phyloP scores from a whole-genome alignment of 2,888 invertebrate species.

The Antheraea yamamai region DNA sequence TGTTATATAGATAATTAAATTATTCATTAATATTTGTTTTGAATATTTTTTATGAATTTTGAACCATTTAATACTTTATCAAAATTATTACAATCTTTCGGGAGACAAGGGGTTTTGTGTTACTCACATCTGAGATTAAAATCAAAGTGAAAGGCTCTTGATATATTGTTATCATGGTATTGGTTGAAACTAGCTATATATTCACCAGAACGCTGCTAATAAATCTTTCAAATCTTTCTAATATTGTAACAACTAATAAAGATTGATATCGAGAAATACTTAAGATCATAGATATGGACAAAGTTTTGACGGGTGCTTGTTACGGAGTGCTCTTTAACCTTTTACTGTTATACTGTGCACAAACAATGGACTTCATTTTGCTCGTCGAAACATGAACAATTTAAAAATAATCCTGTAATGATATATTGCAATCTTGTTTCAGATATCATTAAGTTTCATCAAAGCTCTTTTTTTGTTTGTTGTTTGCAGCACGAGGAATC shows the following conservation, averaged over 20 bases:
- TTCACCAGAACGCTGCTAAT: slow-evolving; percentile 27
- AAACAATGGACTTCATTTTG: slow-evolving; percentile 50
- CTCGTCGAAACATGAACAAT: slow-evolving; percentile 32
- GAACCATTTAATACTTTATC: neutral
- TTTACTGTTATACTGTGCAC: slow-evolving; percentile 44
- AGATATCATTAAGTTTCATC: neutral
- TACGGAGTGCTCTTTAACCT: slow-evolving; percentile 38
- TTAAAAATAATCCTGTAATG: slow-evolving; percentile 10
- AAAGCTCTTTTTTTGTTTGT: neutral
- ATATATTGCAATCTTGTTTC: neutral
- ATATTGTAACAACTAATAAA: slow-evolving; percentile 18
- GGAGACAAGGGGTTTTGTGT: slow-evolving; percentile 42
- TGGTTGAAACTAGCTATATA: slow-evolving; percentile 29
- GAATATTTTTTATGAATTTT: neutral
- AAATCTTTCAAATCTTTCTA: slow-evolving; percentile 27
- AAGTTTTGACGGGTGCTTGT: slow-evolving; percentile 48
- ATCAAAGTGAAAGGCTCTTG: slow-evolving; percentile 49
- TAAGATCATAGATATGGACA: slow-evolving; percentile 26
- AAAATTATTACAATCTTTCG: slow-evolving; percentile 46
- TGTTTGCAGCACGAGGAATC: neutral
- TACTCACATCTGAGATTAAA: slow-evolving; percentile 39
- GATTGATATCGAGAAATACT: slow-evolving; percentile 24
- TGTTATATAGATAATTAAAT: neutral
- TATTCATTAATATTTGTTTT: neutral
- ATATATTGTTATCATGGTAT: slow-evolving; percentile 33